Evolutionary conservation across 2,113 vertebrate species (phyloP).

Genomic region (Cyanoderma ruficeps): DNA sequence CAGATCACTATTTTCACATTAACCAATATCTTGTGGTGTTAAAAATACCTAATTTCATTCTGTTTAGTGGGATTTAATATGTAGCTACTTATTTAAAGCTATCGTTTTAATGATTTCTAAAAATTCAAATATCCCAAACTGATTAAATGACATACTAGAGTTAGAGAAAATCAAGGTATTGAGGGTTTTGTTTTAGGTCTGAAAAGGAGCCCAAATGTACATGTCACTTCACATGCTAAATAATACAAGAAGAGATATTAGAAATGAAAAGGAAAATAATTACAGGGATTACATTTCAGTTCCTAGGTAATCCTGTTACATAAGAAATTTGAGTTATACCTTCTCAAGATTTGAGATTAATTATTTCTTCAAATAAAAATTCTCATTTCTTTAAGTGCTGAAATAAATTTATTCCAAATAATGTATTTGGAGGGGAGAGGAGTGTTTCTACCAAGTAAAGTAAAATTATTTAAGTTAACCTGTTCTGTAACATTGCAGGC

Average conservation of each 20-base stretch:
- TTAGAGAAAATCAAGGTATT: not conserved
- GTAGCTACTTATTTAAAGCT: not conserved
- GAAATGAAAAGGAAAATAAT: slow-evolving; percentile 32
- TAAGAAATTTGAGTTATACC: not conserved
- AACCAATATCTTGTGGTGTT: not conserved
- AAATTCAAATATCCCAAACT: not conserved
- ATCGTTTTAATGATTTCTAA: not conserved
- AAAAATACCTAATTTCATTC: not conserved
- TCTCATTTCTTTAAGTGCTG: not conserved
- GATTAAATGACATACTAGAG: not conserved
- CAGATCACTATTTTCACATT: not conserved
- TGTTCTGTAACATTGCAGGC: not conserved
- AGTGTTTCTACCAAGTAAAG: not conserved
- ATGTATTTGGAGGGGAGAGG: not conserved
- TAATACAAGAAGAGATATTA: not conserved
- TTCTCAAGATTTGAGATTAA: not conserved
- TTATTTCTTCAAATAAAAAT: not conserved
- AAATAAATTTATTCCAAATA: slow-evolving; percentile 1
- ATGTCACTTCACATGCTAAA: not conserved
- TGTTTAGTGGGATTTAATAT: not conserved
- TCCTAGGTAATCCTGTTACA: not conserved
- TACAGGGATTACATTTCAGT: not conserved
- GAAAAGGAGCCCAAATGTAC: not conserved
- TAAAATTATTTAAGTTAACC: not conserved
- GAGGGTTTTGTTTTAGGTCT: not conserved